A percentile compares a stretch with the other conserved stretches of the same genome.
These are phyloP conservation scores for Acheta domesticus DNA, from an alignment of 2,888 invertebrate species.

Conservation along the genomic window DNA sequence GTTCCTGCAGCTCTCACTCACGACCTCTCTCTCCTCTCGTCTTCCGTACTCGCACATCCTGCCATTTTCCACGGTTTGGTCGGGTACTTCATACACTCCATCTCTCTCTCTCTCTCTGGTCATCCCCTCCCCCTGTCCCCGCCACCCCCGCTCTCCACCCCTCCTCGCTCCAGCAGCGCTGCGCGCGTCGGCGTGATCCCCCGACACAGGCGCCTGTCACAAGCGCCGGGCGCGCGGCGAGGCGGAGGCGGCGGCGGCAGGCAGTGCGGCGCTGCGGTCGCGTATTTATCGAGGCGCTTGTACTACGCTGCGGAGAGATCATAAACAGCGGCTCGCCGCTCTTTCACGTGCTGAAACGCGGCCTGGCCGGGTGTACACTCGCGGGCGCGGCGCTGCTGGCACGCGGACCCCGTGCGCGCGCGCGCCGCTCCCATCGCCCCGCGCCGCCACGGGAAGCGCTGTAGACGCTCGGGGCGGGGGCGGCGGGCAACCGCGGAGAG, in stretches of 20 bases:
- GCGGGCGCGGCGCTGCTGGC: neutral
- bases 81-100: too few species aligned
- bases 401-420: too few species aligned
- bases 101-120: neutral
- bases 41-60: too few species aligned
- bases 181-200: neutral
- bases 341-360: slow-evolving; percentile 18
- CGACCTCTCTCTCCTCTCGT: too few species aligned
- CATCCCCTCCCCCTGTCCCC: neutral
- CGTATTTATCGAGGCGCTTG: slow-evolving; percentile 6
- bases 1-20: too few species aligned
- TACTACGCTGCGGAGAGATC: slow-evolving; percentile 3
- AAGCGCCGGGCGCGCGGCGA: neutral
- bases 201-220: neutral
- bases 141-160: neutral
- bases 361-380: neutral
- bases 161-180: neutral
- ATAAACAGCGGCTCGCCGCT: neutral
- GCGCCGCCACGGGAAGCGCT: too few species aligned
- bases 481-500: neutral
- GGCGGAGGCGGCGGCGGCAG: too few species aligned
- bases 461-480: too few species aligned
- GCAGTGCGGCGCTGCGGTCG: neutral
- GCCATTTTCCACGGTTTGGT: too few species aligned
- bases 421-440: too few species aligned